These are phyloP conservation scores for Neoniphon sammara DNA, from an alignment of 2,797 vertebrate species.

Conservation along the genomic window DNA sequence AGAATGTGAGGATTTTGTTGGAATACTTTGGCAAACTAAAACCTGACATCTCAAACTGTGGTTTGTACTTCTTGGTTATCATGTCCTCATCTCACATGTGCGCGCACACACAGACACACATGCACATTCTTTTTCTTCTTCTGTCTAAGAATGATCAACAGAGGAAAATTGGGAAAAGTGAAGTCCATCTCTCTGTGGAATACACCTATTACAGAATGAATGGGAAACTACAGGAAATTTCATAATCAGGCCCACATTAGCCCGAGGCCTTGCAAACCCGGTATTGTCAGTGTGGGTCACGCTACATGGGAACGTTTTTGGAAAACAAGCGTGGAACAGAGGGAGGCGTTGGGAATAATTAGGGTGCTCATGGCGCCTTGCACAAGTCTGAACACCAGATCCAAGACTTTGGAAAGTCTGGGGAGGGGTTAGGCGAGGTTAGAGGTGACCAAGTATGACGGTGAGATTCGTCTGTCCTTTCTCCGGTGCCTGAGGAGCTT, in stretches of 20 bases:
- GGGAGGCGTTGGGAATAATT: slow-evolving; percentile 71
- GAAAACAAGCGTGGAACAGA: slow-evolving; percentile 58
- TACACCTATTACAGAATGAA: slow-evolving; percentile 65
- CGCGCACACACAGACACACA: slow-evolving; percentile 5
- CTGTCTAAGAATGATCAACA: slow-evolving; percentile 55
- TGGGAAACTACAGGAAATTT: slow-evolving; percentile 75
- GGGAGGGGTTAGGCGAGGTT: slow-evolving; percentile 37
- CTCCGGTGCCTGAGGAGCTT: slow-evolving; percentile 12
- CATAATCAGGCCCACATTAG: slow-evolving; percentile 70
- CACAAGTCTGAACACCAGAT: slow-evolving; percentile 47
- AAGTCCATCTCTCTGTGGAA: slow-evolving; percentile 61
- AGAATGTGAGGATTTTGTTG: slow-evolving; percentile 62
- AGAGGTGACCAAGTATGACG: slow-evolving; percentile 53
- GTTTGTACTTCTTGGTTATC: slow-evolving; percentile 70
- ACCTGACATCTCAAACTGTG: slow-evolving; percentile 59
- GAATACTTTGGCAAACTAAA: slow-evolving; percentile 53
- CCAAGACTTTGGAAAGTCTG: slow-evolving; percentile 49
- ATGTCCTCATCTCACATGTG: slow-evolving; percentile 62
- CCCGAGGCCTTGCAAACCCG: slow-evolving; percentile 50
- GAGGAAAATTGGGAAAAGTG: slow-evolving; percentile 18
- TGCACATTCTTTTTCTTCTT: slow-evolving; percentile 50
- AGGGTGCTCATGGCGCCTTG: slow-evolving; percentile 60
- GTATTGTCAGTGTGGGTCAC: slow-evolving; percentile 57
- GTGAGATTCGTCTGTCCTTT: slow-evolving; percentile 31
- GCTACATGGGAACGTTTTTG: slow-evolving; percentile 64